Evolutionary conservation across 2,888 invertebrate species (phyloP).

Genomic region (Ligdia adustata): DNA sequence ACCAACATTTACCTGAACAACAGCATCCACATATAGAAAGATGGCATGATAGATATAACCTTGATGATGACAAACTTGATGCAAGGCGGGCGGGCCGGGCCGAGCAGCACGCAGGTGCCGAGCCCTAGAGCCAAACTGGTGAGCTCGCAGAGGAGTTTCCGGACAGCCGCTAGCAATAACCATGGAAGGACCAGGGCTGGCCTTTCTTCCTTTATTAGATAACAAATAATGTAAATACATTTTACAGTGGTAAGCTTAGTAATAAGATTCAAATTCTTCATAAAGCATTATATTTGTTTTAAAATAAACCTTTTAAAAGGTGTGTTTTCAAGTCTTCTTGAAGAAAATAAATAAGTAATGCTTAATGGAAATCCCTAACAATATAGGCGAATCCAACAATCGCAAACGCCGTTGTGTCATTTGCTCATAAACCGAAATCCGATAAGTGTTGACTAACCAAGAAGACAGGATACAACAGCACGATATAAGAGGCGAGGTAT

Average conservation of each 20-base stretch:
- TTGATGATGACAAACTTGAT: slow-evolving; percentile 77
- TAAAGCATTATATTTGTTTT: too few species aligned
- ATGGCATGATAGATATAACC: slow-evolving; percentile 68
- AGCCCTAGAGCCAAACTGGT: slow-evolving; percentile 72
- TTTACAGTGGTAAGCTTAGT: too few species aligned
- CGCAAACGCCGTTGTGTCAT: too few species aligned
- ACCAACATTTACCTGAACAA: slow-evolving; percentile 47
- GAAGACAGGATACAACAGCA: slow-evolving; percentile 82
- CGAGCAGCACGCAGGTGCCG: slow-evolving; percentile 74
- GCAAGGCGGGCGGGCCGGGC: slow-evolving; percentile 72
- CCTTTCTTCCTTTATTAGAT: slow-evolving; percentile 82
- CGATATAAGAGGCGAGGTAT: slow-evolving; percentile 81
- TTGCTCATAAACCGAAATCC: too few species aligned
- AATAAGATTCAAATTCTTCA: too few species aligned
- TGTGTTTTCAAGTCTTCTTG: too few species aligned
- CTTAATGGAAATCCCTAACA: too few species aligned
- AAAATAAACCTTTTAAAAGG: too few species aligned
- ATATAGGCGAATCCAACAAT: too few species aligned
- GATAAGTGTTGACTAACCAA: too few species aligned
- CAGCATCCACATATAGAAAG: slow-evolving; percentile 80
- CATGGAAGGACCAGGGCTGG: slow-evolving; percentile 79
- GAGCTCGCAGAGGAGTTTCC: slow-evolving; percentile 73
- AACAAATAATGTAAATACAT: too few species aligned
- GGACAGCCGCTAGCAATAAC: slow-evolving; percentile 76
- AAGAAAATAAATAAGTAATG: too few species aligned